These are phyloP conservation scores for Myocastor coypus DNA, from an alignment of 2,113 vertebrate genomes.

Conservation along the genomic window DNA sequence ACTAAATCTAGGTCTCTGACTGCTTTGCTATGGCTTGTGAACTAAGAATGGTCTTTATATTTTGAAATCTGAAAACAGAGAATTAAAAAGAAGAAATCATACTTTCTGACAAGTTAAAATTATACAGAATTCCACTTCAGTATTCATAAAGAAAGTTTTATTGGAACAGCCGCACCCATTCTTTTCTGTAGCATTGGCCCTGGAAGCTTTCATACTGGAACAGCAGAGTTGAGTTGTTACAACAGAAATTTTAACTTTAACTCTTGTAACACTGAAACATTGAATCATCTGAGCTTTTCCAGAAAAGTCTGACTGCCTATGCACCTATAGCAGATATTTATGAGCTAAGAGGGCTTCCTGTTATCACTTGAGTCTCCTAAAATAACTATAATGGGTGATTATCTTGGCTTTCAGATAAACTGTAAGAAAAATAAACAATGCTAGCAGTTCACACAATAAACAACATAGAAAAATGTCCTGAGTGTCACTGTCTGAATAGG, in stretches of 20 bases:
- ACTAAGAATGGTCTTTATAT: not conserved
- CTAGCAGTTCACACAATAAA: not conserved
- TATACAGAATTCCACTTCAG: slow-evolving; percentile 38
- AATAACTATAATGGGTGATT: not conserved
- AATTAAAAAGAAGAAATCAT: slow-evolving; percentile 10
- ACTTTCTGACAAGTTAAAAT: slow-evolving; percentile 51
- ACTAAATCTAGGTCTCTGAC: not conserved
- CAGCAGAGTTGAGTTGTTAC: not conserved
- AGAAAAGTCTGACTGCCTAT: not conserved
- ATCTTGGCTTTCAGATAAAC: slow-evolving; percentile 8
- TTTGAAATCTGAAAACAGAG: not conserved
- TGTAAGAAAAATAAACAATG: not conserved
- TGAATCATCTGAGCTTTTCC: not conserved
- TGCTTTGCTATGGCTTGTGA: not conserved
- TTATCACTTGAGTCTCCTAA: not conserved
- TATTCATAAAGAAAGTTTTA: slow-evolving; percentile 21
- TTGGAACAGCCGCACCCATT: not conserved
- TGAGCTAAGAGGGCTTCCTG: not conserved
- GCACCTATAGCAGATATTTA: not conserved
- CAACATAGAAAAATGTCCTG: not conserved
- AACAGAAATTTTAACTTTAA: not conserved
- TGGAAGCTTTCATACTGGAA: not conserved
- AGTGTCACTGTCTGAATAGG: not conserved
- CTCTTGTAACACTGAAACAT: not conserved
- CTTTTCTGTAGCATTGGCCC: not conserved